Conservation (phyloP, 2,113 vertebrate species). For the Phylloscopus whistleri region DNA sequence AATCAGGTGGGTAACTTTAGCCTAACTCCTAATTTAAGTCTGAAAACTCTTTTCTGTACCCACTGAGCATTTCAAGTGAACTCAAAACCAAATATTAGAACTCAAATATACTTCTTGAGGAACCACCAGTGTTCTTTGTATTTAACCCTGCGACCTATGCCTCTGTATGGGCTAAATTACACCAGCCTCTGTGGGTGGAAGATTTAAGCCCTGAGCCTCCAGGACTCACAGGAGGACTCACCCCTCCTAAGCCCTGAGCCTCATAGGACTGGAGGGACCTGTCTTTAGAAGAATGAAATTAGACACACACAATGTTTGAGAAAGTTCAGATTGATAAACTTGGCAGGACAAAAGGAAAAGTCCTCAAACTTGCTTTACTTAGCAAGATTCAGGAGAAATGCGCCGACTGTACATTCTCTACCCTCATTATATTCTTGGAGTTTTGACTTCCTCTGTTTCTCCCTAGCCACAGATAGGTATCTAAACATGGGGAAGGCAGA, state of each 20-base stretch:
- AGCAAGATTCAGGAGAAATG: conserved; percentile 30
- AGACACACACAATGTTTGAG: neutral
- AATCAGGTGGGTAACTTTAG: neutral
- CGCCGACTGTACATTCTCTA: conserved; percentile 2
- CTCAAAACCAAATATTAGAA: neutral
- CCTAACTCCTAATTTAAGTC: neutral
- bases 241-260: neutral
- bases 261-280: neutral
- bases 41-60: neutral
- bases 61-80: neutral
- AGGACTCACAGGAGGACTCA: neutral
- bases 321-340: conserved; percentile 1
- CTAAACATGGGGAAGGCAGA: conserved; percentile 65
- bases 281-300: neutral
- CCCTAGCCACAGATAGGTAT: conserved; percentile 68
- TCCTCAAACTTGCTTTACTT: conserved; percentile 33
- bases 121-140: neutral
- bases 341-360: conserved; percentile 25
- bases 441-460: conserved; percentile 60
- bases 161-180: neutral
- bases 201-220: neutral
- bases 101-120: neutral
- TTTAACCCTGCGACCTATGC: neutral
- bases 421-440: conserved; percentile 27
- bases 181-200: neutral